Evolutionary conservation across 2,888 invertebrate genomes (phyloP), one percentile per base, ranked within the genome.

Genomic region (Apoda limacodes): DNA sequence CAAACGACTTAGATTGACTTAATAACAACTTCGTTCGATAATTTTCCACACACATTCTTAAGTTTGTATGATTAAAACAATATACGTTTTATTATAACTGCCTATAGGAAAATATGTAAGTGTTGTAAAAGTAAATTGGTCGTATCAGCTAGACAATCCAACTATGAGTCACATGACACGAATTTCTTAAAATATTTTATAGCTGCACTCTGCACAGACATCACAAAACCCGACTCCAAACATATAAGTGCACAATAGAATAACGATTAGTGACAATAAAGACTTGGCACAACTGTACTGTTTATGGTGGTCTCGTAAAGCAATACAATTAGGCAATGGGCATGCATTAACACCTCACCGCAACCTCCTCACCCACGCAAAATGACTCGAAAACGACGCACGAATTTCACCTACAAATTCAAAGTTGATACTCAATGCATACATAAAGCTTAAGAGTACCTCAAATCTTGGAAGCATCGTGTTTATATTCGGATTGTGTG

Each of bases 311-410:
- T 60, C 65, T 63, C 60, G 63, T 66, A 74, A 70, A 70, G 71
- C 52, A 68, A 70, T 69, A 76, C 75, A 71, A 75, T 76, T 75
- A 75, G 65, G 74, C 72, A 72, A 76, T 69, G 63, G 64, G 60
- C 60, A 55, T 71, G 56, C 74, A 76, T 78, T 76, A 78, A 69
- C 75, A 76, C 76, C 71, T 76, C 56, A 56, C 48, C 52, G 54
- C 60, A 55, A 57, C 55, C 43, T 54, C 52, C 45, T 60, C 68
- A 55, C 76, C 78, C 72, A 75, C 76, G 62, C 64, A 46, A 57
- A 53, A 52, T 52, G 43, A 48, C 52, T 54, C 50, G 48, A 45
- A 50, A 50, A 53, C 49, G 46, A 49, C 51, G 51, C 57, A 52
- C 62, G 59, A 60, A 58, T 63, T 58, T 60, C 67, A 65, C 68